A percentile compares a stretch with the other conserved stretches of the same genome.
These are phyloP conservation scores for Drosophila picticornis DNA, from an alignment of 2,888 invertebrate species.

Conservation along the genomic window DNA sequence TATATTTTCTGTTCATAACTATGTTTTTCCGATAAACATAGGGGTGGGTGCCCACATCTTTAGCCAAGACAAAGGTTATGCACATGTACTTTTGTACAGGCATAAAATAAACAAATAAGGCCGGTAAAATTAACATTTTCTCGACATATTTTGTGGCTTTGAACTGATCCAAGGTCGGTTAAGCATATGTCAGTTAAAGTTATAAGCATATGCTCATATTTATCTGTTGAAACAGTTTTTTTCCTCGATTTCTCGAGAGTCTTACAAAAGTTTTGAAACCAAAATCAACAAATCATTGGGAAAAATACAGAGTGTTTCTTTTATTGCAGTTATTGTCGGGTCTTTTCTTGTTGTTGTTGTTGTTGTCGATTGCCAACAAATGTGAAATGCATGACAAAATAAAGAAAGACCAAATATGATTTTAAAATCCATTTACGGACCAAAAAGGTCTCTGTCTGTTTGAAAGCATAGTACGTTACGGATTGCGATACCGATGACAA, in stretches of 20 bases:
- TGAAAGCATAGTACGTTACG: conserved; percentile 56
- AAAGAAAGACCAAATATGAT: conserved; percentile 53
- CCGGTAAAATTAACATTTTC: conserved; percentile 22
- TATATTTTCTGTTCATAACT: not conserved
- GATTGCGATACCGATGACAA: conserved; percentile 53
- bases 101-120: not conserved
- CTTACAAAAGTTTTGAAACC: conserved; percentile 44
- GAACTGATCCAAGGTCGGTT: conserved; percentile 58
- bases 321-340: conserved; percentile 31
- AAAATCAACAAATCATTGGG: conserved; percentile 51
- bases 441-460: conserved; percentile 39
- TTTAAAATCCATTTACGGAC: conserved; percentile 57
- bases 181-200: conserved; percentile 25
- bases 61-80: not conserved
- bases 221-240: conserved; percentile 14
- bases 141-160: conserved; percentile 42
- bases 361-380: conserved; percentile 25
- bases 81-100: conserved; percentile 1
- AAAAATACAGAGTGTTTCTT: conserved; percentile 26
- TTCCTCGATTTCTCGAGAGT: conserved; percentile 38
- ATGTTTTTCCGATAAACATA: conserved; percentile 13
- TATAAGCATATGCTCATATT: conserved; percentile 8
- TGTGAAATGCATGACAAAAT: conserved; percentile 45
- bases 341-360: conserved; percentile 1
- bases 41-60: conserved; percentile 42